Evolutionary conservation across 2,888 invertebrate genomes (phyloP), one percentile per base, ranked within the genome.

Genomic region (Microplitis deprimator): DNA sequence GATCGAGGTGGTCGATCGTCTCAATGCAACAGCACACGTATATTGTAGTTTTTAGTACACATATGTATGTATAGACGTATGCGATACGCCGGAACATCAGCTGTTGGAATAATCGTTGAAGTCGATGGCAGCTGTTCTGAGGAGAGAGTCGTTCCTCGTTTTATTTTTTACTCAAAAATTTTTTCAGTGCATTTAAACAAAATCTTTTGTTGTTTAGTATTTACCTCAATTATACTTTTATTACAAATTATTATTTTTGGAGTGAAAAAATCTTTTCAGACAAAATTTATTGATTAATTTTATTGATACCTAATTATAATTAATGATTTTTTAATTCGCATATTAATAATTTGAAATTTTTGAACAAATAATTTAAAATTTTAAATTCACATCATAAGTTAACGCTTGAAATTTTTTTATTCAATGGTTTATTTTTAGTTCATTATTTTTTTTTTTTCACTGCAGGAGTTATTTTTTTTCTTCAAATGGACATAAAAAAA

Each of bases 101-200:
- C 88, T 88, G 88, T 88, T 88, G 86, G 85, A 87, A 87, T 87
- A 86, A 87, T 87, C 82, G 84, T 83, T 82, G 80, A 76, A 82
- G 81, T 81, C 78, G 78, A 80, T 75, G 80, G 83, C 83, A 82
- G 81, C 82, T 82, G 82, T 82, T 81, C 77, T n/a, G 41, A 16
- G 68, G 67, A 78, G 72, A 75, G 68, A 75, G 68, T 75, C 72
- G 71, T 69, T 60, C 72, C 73, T 69, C 50, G 41, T 20, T 76
- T 69, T 68, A 50, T 50, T 50, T 50, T 50, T 50, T 50, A 13
- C 50, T 50, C 13, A 1, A 13, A 8, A 50, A 13, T 62, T 62
- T 50, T 67, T 70, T 62, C 68, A 17, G 20, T 78, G 40, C 75
- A 73, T 79, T 69, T 40, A 76, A 70, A 59, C 38, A 38, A 73